Evolutionary conservation across 2,113 vertebrate genomes (phyloP).

Genomic region (Equus quagga): DNA sequence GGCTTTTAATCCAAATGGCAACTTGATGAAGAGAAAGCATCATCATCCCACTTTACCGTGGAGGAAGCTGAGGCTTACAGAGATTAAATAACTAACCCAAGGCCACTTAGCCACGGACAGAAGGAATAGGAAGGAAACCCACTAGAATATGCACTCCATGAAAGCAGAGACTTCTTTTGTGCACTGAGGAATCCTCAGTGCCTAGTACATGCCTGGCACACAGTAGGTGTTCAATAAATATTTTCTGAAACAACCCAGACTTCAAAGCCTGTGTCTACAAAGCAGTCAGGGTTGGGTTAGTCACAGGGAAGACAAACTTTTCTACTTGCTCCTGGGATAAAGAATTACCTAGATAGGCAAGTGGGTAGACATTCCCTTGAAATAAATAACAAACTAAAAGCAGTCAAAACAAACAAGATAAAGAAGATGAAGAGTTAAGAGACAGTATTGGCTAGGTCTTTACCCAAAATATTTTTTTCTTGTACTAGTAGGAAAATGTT

Average conservation of each 20-base stretch:
- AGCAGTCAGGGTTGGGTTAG: background rate
- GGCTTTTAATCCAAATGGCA: background rate
- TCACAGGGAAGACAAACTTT: background rate
- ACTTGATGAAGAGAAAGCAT: background rate
- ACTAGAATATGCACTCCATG: background rate
- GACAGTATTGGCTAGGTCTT: background rate
- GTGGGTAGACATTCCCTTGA: background rate
- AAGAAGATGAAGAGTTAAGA: background rate
- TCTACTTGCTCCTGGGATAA: background rate
- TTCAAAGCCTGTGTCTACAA: background rate
- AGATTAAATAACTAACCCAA: background rate
- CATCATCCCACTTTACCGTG: background rate
- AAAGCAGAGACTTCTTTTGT: background rate
- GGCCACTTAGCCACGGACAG: background rate
- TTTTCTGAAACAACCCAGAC: conserved; percentile 41
- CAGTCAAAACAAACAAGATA: background rate
- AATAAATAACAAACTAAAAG: background rate
- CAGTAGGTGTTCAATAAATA: background rate
- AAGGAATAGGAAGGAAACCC: background rate
- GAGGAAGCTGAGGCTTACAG: background rate
- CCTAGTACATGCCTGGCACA: background rate
- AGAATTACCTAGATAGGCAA: background rate
- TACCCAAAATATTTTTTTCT: conserved; percentile 17
- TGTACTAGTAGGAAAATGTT: background rate
- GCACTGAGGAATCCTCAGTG: background rate